A percentile compares a stretch with the other conserved stretches of the same genome.
Conservation (phyloP, 2,113 vertebrate species). For the Neotragus moschatus region DNA sequence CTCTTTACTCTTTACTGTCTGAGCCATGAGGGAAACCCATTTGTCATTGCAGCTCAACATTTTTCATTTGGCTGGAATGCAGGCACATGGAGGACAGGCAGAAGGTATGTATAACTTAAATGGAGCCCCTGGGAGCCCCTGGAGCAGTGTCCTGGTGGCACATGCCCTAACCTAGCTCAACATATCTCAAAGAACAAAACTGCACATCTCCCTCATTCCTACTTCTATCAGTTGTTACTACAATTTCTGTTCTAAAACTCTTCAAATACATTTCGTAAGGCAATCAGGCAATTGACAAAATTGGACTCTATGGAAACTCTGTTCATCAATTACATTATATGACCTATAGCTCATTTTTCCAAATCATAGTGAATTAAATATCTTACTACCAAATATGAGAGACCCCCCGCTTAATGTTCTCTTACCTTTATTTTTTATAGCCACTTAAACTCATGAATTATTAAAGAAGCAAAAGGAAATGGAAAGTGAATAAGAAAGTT, state of each 20-base stretch:
- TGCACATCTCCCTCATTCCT: not conserved
- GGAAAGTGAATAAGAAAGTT: not conserved
- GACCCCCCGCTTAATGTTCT: not conserved
- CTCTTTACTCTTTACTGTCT: not conserved
- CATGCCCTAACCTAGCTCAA: not conserved
- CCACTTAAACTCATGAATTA: not conserved
- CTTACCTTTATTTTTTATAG: not conserved
- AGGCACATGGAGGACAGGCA: not conserved
- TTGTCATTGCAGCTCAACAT: not conserved
- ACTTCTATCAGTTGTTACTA: not conserved
- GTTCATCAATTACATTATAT: not conserved
- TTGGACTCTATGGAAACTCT: not conserved
- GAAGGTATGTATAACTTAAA: not conserved
- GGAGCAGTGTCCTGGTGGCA: not conserved
- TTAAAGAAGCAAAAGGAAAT: not conserved
- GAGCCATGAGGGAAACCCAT: not conserved
- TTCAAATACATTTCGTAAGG: not conserved
- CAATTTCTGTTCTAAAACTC: not conserved
- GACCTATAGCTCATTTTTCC: not conserved
- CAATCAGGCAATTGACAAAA: not conserved
- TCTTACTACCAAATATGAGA: not conserved
- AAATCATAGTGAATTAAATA: not conserved
- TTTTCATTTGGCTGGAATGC: not conserved
- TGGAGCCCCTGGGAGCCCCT: not conserved
- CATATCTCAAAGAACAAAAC: not conserved